Evolutionary conservation across 2,888 invertebrate genomes (phyloP).

Genomic region (Allolobophora icterica): DNA sequence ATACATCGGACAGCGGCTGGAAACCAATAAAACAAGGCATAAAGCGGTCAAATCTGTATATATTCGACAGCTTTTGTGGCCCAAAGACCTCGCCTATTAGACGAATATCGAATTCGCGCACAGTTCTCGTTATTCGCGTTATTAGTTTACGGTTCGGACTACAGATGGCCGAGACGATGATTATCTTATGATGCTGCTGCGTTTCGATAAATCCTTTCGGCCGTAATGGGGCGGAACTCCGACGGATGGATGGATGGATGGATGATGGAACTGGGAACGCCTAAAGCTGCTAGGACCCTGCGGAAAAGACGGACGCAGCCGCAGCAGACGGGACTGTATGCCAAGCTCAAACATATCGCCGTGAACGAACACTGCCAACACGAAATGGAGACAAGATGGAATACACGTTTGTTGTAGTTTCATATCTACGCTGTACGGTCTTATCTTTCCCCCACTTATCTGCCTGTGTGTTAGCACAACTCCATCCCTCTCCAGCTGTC

Average conservation of each 20-base stretch:
- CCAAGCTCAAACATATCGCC: neutral
- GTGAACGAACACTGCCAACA: neutral
- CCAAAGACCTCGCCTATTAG: neutral
- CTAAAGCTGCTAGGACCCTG: neutral
- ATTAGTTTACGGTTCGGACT: neutral
- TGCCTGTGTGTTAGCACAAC: neutral
- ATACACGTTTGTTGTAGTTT: neutral
- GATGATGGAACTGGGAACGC: constrained; percentile 17
- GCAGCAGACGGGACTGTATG: neutral
- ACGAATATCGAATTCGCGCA: neutral
- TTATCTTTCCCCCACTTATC: neutral
- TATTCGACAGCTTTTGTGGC: neutral
- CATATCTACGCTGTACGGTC: neutral
- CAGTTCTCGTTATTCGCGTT: neutral
- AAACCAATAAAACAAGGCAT: neutral
- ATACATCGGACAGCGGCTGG: neutral
- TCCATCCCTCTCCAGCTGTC: neutral
- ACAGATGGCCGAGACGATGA: neutral
- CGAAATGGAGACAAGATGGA: neutral
- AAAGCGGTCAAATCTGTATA: neutral
- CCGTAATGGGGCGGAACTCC: neutral
- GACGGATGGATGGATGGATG: too few relatives aligned
- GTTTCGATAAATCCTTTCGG: neutral
- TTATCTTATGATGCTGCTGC: neutral
- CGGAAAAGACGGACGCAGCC: neutral